Evolutionary conservation across 2,888 invertebrate species (phyloP), one percentile per base, ranked within the genome.

Genomic region (Taphrorychus bicolor): DNA sequence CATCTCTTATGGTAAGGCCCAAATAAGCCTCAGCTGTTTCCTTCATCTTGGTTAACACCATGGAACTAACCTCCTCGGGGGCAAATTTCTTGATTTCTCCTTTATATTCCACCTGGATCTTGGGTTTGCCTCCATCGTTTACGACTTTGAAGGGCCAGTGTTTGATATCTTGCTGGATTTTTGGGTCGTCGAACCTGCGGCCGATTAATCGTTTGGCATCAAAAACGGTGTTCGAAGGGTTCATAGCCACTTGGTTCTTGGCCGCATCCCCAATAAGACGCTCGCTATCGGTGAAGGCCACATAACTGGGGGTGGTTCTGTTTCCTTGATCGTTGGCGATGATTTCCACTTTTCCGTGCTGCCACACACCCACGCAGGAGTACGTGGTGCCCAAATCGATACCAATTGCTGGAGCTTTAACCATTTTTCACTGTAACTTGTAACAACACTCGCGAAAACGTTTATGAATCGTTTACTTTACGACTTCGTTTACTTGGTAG

Each of bases 341-440:
- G 42, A 57, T 57, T 18, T 57, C 57, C 41, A 57, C 57, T 57
- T 57, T 57, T 42, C 78, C 94, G 92, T 72, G 93, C 91, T 80
- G 93, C 92, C 75, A 93, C 91, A 93, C 91, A 52, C 90, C 93
- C 59, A 93, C 93, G 42, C 92, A 93, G 58, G 93, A 94, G 83
- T 90, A 94, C 5, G 94, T 94, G 19, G 94, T 94, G 75, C 94
- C 94, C 78, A 95, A 85, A 85, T 92, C 92, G 75, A 92, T 95
- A 74, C 92, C 92, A 76, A 91, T 85, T 72, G 88, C 88, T 71
- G 86, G 84, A 74, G 81, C 78, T 77, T 85, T 75, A 42, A 72
- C 73, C 57, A 49, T 61, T 61, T 63, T 59, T 24, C 24, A 23
- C 53, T 53, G 23, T 14, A 7, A 32, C 32, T 32, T 21, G 61